Conservation (phyloP, 2,797 vertebrate genomes). For the Mus minutoides region DNA sequence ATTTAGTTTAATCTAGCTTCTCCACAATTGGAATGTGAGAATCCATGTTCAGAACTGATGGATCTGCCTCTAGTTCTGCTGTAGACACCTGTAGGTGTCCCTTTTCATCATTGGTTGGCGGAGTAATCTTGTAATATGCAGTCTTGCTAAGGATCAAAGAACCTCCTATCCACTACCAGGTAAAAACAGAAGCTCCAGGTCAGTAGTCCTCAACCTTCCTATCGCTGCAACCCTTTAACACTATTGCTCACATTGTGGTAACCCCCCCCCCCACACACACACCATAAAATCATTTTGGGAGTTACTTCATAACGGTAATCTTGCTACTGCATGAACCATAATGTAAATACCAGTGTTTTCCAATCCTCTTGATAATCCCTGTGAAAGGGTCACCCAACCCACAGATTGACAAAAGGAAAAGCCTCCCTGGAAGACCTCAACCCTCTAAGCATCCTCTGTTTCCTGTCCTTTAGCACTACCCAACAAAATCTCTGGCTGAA, state of each 20-base stretch:
- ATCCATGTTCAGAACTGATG: neutral
- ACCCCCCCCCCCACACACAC: too few species aligned
- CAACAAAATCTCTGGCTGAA: accelerated
- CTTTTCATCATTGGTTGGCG: neutral
- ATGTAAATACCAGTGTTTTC: neutral
- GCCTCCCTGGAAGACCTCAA: accelerated
- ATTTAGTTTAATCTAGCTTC: neutral
- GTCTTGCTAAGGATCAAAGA: neutral
- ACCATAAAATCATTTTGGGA: neutral
- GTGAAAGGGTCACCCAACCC: neutral
- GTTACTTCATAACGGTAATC: too few species aligned
- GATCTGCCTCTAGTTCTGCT: neutral
- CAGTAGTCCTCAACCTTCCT: neutral
- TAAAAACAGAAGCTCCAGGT: neutral
- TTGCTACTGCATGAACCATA: neutral
- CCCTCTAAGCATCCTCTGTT: neutral
- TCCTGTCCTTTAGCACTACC: neutral
- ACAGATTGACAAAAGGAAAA: neutral
- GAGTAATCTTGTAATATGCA: neutral
- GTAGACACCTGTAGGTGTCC: neutral
- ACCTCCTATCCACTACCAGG: neutral
- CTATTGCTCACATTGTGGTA: neutral
- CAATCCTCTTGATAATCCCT: neutral
- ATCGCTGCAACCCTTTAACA: neutral
- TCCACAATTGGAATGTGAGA: neutral